Percentiles rank a stretch among this genome's conserved stretches.
Conservation (phyloP, 2,888 invertebrate species). For the Drosophila pseudotakahashii region DNA sequence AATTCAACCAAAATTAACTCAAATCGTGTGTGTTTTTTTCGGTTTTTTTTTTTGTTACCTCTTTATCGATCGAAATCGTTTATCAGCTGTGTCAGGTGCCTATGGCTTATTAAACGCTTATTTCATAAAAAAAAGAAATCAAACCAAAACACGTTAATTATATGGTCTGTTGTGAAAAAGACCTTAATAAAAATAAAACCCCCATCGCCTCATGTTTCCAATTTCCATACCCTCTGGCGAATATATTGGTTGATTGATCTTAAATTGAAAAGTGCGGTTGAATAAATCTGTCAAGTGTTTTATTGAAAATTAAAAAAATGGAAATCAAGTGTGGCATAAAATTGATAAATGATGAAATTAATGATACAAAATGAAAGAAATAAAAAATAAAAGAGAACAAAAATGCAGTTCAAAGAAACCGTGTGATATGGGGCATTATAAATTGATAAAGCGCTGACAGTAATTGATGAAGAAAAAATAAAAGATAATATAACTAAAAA, state of each 20-base stretch:
- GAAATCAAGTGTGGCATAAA: conserved; percentile 36
- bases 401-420: neutral
- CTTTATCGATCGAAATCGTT: conserved; percentile 56
- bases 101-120: conserved; percentile 65
- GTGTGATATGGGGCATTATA: neutral
- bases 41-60: conserved; percentile 5
- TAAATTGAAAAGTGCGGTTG: conserved; percentile 70
- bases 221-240: conserved; percentile 22
- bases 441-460: conserved; percentile 8
- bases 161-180: conserved; percentile 46
- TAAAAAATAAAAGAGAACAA: neutral
- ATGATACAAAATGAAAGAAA: conserved; percentile 12
- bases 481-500: neutral
- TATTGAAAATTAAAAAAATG: conserved; percentile 9
- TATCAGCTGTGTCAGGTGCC: conserved; percentile 70
- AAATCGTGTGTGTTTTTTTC: conserved; percentile 13
- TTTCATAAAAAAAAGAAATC: conserved; percentile 52
- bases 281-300: conserved; percentile 29
- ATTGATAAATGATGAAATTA: conserved; percentile 40
- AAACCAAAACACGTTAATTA: conserved; percentile 52
- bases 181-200: conserved; percentile 52
- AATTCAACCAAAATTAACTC: conserved; percentile 21
- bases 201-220: neutral
- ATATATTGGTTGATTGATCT: conserved; percentile 61
- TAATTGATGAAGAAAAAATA: conserved; percentile 7